phyloP scores from a whole-genome alignment of 2,797 vertebrate genomes.

The Diglossa cyanea region DNA sequence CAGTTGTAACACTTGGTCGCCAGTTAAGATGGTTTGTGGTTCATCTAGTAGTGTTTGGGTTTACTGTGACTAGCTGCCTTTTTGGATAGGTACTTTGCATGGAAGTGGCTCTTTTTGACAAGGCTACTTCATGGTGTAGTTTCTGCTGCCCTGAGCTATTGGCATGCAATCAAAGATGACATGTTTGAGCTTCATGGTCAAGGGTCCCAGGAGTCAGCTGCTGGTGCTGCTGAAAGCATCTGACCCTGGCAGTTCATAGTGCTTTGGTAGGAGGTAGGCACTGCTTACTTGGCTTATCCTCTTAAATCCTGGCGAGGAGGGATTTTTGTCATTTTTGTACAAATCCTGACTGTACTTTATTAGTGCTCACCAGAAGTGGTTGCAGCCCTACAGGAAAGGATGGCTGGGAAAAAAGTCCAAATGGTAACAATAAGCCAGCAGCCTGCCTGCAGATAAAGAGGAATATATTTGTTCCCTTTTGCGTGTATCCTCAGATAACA shows the following conservation, averaged over 20 bases:
- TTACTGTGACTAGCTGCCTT: neutral
- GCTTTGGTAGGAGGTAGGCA: neutral
- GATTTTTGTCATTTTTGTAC: neutral
- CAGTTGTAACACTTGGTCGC: neutral
- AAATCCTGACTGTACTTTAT: neutral
- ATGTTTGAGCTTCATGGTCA: neutral
- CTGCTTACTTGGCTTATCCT: neutral
- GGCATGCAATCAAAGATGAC: neutral
- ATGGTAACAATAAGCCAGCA: neutral
- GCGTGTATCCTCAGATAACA: neutral
- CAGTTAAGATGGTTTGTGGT: neutral
- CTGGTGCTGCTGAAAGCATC: neutral
- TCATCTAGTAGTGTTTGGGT: neutral
- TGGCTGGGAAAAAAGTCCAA: neutral
- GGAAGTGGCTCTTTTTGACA: neutral
- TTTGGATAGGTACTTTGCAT: neutral
- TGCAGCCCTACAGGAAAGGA: neutral
- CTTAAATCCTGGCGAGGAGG: neutral
- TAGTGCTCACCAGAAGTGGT: neutral
- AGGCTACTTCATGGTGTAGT: neutral
- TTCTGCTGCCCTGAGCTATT: neutral
- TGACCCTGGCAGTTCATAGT: neutral
- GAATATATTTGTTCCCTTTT: neutral
- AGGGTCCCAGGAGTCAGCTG: neutral
- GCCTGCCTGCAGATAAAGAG: neutral